These are phyloP conservation scores for Chiloscyllium plagiosum DNA, from an alignment of 2,113 vertebrate species.

Conservation along the genomic window DNA sequence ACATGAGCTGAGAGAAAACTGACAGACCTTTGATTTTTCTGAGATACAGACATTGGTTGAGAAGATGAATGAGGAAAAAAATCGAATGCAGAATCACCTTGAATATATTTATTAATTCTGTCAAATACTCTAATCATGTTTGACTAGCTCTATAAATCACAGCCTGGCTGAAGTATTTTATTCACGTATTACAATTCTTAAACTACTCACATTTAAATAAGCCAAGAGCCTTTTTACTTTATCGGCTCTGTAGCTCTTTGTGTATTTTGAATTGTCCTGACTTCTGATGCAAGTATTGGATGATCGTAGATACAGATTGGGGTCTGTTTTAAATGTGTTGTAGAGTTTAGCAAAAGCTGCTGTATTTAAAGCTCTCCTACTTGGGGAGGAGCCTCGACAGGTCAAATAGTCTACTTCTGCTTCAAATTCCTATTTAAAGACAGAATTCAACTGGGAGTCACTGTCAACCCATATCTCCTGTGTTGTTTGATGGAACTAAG, in stretches of 20 bases:
- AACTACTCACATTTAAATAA: background rate
- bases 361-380: background rate
- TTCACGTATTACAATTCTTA: background rate
- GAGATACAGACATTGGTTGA: background rate
- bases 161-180: background rate
- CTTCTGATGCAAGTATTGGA: background rate
- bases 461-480: background rate
- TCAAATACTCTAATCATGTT: constrained; percentile 1
- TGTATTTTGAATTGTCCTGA: background rate
- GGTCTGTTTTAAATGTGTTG: background rate
- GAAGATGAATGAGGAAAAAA: background rate
- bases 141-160: background rate
- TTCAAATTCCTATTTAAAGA: too few species aligned
- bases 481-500: background rate
- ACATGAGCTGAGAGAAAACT: background rate
- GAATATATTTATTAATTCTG: background rate
- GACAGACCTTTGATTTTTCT: background rate
- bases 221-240: background rate
- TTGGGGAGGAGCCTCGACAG: too few species aligned
- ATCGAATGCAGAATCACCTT: background rate
- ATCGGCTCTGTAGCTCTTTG: background rate
- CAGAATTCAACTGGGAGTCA: background rate
- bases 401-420: too few species aligned
- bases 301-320: background rate
- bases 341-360: background rate